Conservation (phyloP, 2,113 vertebrate species). For the Talpa occidentalis region DNA sequence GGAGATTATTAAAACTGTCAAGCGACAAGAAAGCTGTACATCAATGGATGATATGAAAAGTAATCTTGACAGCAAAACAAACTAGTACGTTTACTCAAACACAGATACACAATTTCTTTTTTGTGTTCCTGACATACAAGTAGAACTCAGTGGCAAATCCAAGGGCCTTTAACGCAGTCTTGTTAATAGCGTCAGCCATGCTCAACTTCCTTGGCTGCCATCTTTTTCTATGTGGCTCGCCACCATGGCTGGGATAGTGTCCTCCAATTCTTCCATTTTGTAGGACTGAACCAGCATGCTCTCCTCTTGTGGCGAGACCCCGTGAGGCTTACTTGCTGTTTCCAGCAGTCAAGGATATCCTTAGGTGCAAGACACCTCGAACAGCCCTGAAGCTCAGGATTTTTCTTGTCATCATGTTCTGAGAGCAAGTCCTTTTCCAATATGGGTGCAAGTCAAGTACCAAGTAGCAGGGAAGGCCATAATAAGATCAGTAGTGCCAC, state of each 20-base stretch:
- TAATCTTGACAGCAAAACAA: not conserved
- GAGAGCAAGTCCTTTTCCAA: not conserved
- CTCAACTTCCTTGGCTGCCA: not conserved
- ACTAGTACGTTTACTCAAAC: slow-evolving; percentile 33
- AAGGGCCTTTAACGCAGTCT: not conserved
- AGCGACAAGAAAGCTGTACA: slow-evolving; percentile 51
- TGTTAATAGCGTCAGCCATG: not conserved
- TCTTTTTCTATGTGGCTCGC: not conserved
- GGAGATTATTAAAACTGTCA: slow-evolving; percentile 68
- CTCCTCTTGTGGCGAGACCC: not conserved
- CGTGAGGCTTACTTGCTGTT: not conserved
- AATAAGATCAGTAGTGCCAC: not conserved
- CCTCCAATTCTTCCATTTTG: not conserved
- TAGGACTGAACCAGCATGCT: no score
- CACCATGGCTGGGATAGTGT: no score
- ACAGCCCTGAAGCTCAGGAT: not conserved
- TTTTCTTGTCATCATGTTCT: not conserved
- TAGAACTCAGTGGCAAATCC: not conserved
- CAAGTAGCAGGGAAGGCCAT: not conserved
- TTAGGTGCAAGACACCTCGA: not conserved
- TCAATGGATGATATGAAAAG: slow-evolving; percentile 50
- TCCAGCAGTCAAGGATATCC: not conserved
- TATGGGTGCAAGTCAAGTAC: not conserved
- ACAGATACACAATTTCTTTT: not conserved
- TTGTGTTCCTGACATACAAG: not conserved